A percentile compares a stretch with the other conserved stretches of the same genome.
Conservation (phyloP, 64 coral and sea anemone genomes). For the Catalaphyllia jardinei region DNA sequence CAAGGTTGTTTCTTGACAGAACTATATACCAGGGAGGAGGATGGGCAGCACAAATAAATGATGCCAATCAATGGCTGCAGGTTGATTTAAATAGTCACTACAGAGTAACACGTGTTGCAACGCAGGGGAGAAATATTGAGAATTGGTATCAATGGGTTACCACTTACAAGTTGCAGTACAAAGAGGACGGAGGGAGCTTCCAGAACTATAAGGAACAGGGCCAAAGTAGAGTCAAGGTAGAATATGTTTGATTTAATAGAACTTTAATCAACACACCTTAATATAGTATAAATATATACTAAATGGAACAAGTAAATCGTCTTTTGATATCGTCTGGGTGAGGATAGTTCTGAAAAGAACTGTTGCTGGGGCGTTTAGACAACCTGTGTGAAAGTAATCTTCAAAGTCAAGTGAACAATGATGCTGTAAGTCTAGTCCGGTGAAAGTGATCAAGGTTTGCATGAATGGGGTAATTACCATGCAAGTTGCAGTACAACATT, state of each 20-base stretch:
- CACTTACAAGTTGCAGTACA: not conserved
- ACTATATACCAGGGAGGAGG: not conserved
- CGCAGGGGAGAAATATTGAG: not conserved
- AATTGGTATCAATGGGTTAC: not conserved
- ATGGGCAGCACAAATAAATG: constrained; percentile 6
- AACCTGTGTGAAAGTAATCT: too few species aligned
- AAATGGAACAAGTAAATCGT: too few species aligned
- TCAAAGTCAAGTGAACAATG: not conserved
- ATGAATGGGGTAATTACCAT: too few species aligned
- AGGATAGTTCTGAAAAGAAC: too few species aligned
- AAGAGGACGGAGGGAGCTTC: not conserved
- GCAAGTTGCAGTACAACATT: too few species aligned
- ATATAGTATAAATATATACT: too few species aligned
- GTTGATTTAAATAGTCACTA: constrained; percentile 16
- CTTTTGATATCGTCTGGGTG: too few species aligned
- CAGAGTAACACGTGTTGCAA: not conserved
- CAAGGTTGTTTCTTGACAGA: constrained; percentile 20
- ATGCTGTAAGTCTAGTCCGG: not conserved
- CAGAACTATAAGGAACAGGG: not conserved
- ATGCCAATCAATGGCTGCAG: constrained; percentile 51
- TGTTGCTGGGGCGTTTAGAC: not conserved
- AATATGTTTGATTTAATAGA: not conserved
- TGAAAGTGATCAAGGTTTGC: too few species aligned
- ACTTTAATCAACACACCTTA: too few species aligned
- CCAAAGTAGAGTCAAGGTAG: not conserved